Base-by-base conservation (phyloP, 2,888 invertebrate genomes). In the Nemurella pictetii region DNA sequence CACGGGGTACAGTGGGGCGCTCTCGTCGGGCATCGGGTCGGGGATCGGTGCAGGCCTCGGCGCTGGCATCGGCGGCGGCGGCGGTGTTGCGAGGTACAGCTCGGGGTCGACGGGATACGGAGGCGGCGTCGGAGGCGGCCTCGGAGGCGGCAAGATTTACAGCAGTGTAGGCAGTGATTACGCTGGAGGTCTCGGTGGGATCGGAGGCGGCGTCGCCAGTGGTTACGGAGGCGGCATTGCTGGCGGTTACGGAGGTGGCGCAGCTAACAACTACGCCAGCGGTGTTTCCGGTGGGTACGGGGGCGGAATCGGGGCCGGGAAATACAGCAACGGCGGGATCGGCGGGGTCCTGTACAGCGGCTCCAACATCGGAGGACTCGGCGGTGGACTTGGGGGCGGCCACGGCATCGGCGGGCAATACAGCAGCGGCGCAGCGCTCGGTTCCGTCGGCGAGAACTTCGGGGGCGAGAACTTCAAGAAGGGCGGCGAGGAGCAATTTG, bases 401-500 rank as follows among this genome's bases (percentile, higher is more conserved):
- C 25, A 1, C 73, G 75, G 27, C 1, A 12, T 15, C 28, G 29
- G 28, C 7, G 30, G 26, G 5, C 36, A 73, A 5, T 80, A 72
- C 27, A 78, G 30, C 20, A 27, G 25, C 25, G 77, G 80, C 9
- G 83, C 26, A 0, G 29, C 7, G 2, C 55, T 30, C 27, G 74
- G 35, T 0, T 77, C 73, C 9, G 78, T 74, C 20, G 91, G 90
- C 55, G 91, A 91, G 84, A 90, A 89, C 86, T 91, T 91, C 88
- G 85, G 86, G 9, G 86, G 87, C 25, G 88, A 89, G 55, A 87
- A 88, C 26, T 86, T 80, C 89, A 92, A 93, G 88, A 93, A 93
- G 87, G 95, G 95, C 12, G 94, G 93, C 0, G 94, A 94, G 0
- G 93, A 93, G 86, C 94, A 94, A 87, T 93, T 94, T 86, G 93